These are phyloP conservation scores for Corynorhinus townsendii DNA, from an alignment of 2,113 vertebrate species.

Conservation along the genomic window DNA sequence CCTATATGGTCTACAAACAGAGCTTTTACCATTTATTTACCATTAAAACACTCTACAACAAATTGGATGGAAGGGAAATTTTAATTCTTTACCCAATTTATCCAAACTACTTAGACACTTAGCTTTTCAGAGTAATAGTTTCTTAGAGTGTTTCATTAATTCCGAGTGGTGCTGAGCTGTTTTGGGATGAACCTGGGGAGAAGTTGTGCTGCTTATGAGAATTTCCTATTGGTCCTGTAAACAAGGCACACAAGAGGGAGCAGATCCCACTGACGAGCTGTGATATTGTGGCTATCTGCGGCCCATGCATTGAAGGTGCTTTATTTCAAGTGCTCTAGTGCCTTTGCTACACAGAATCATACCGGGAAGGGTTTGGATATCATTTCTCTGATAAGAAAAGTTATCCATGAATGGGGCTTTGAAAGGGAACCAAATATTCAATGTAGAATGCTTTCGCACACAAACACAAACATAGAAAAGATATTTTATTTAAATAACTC, in stretches of 20 bases:
- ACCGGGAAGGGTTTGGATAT: background rate
- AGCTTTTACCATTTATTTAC: conserved; percentile 51
- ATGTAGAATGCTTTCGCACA: background rate
- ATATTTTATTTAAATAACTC: background rate
- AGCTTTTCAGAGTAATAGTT: conserved; percentile 55
- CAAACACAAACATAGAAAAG: background rate
- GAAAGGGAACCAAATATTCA: background rate
- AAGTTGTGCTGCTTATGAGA: background rate
- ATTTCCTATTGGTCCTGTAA: background rate
- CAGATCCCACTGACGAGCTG: background rate
- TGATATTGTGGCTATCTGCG: background rate
- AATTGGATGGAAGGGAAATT: conserved; percentile 58
- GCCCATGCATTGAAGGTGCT: background rate
- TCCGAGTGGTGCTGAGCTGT: conserved; percentile 35
- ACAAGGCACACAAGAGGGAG: background rate
- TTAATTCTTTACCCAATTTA: conserved; percentile 68
- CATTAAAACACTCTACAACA: conserved; percentile 52
- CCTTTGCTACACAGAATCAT: background rate
- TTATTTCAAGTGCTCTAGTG: background rate
- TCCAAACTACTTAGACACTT: conserved; percentile 57
- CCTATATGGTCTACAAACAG: conserved; percentile 11
- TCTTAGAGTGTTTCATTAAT: conserved; percentile 64
- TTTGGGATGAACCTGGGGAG: conserved; percentile 45
- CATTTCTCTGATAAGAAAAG: background rate
- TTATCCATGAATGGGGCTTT: background rate